These are phyloP conservation scores for Aphelocoma coerulescens DNA, from an alignment of 2,113 vertebrate genomes.

Conservation along the genomic window DNA sequence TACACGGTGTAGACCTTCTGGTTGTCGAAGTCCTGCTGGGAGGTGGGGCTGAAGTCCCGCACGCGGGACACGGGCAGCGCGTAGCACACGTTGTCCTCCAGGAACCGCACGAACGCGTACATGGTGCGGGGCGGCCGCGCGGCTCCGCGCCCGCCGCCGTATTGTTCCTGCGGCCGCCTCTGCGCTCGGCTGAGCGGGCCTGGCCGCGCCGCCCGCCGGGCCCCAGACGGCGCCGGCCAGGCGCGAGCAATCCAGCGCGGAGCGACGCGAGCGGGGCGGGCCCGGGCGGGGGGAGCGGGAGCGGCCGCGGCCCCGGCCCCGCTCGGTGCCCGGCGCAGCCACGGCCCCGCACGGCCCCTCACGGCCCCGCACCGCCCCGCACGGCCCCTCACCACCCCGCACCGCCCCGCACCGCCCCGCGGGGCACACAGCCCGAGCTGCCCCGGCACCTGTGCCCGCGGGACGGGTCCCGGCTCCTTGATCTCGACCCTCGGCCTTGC, in stretches of 20 bases:
- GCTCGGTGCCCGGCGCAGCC: neutral
- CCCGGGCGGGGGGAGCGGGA: neutral
- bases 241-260: conserved; percentile 61
- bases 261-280: neutral
- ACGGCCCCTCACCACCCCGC: neutral
- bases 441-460: neutral
- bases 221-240: conserved; percentile 4
- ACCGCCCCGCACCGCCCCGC: too few relatives aligned
- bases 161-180: conserved; percentile 68
- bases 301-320: neutral
- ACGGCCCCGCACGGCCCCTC: neutral
- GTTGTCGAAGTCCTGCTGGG: conserved; percentile 91
- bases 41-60: conserved; percentile 88
- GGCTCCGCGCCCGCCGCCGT: conserved; percentile 29
- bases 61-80: conserved; percentile 88
- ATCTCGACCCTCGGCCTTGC: neutral
- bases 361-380: neutral
- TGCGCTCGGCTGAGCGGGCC: conserved; percentile 81
- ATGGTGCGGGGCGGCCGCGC: conserved; percentile 72
- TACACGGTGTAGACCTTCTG: conserved; percentile 95
- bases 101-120: conserved; percentile 95
- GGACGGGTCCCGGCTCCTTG: too few relatives aligned
- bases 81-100: conserved; percentile 95
- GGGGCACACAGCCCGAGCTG: neutral
- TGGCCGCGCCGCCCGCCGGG: conserved; percentile 47